Evolutionary conservation across 30 jellyfish, hydroid and myxozoan genomes (phyloP), one percentile per base, ranked within the genome.

Genomic region (Phacellophora camtschatica): DNA sequence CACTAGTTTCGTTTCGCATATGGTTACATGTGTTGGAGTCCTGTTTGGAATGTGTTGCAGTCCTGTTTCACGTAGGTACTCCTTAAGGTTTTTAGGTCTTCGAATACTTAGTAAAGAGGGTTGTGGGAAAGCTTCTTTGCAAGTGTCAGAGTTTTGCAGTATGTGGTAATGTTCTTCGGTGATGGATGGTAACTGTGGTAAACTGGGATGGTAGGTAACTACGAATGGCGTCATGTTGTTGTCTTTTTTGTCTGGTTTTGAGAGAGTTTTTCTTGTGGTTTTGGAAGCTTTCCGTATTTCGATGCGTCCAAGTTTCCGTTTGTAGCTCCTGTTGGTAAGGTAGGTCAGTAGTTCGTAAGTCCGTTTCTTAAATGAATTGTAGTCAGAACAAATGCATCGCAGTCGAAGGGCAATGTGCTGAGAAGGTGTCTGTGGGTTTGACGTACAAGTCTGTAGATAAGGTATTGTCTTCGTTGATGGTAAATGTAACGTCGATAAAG

Each of bases 391-490:
- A 29, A 59, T 59, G 45, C 48, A 48, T 59, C 74, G 28, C 11
- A 59, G 74, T 59, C 74, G 74, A 19, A 59, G 19, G 10, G 74
- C 74, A 0, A n/a, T n/a, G n/a, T n/a, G n/a, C n/a, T n/a, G n/a
- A n/a, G n/a, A n/a, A 59, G 74, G 55, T 18, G 55, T 41, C 55
- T 41, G 11, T 41, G n/a, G 55, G 55, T 41, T 41, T 41, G 16
- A 41, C 16, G 55, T 41, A 41, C 11, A 41, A 18, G 55, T 41
- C 16, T 13, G 16, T 41, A 18, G 55, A 41, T 13, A 20, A 9
- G 55, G 11, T 41, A 18, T 41, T 41, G 55, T 41, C n/a, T n/a
- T n/a, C n/a, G n/a, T n/a, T n/a, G n/a, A 41, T 13, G n/a, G 55
- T 41, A 41, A 41, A 18, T 9, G 55, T 1, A 18, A 41, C 55